phyloP scores from a whole-genome alignment of 2,888 invertebrate genomes.

The Phalera bucephala region DNA sequence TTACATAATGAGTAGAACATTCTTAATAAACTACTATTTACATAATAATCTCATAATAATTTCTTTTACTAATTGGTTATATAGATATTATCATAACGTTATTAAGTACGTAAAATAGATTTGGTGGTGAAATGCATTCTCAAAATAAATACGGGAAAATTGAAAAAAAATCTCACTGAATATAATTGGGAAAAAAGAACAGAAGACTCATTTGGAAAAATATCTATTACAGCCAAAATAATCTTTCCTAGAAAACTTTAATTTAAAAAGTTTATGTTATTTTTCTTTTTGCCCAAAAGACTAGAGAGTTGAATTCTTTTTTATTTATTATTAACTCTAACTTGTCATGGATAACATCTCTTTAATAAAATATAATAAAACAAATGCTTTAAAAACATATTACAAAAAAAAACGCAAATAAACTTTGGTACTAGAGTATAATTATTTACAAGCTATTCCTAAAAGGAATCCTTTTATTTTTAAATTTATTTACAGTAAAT shows the following conservation, averaged over 20 bases:
- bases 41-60: conserved; percentile 38
- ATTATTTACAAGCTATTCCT: conserved; percentile 35
- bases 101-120: conserved; percentile 60
- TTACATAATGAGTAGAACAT: conserved; percentile 16
- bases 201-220: conserved; percentile 1
- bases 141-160: no score
- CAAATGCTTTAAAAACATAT: conserved; percentile 36
- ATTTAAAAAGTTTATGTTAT: no score
- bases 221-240: no score
- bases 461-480: conserved; percentile 14
- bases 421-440: conserved; percentile 58
- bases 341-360: conserved; percentile 29
- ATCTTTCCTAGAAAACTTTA: neutral
- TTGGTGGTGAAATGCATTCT: conserved; percentile 60
- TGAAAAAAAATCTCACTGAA: conserved; percentile 6
- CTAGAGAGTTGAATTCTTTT: conserved; percentile 30
- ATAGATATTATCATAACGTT: conserved; percentile 32
- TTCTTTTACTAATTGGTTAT: conserved; percentile 24
- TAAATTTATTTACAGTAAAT: conserved; percentile 33
- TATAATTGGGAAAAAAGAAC: neutral
- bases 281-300: conserved; percentile 15
- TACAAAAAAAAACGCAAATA: conserved; percentile 24
- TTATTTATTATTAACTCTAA: conserved; percentile 10
- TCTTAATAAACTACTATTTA: conserved; percentile 31
- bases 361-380: conserved; percentile 13